Evolutionary conservation across 2,797 vertebrate genomes (phyloP).

Genomic region (Cossypha heuglini): DNA sequence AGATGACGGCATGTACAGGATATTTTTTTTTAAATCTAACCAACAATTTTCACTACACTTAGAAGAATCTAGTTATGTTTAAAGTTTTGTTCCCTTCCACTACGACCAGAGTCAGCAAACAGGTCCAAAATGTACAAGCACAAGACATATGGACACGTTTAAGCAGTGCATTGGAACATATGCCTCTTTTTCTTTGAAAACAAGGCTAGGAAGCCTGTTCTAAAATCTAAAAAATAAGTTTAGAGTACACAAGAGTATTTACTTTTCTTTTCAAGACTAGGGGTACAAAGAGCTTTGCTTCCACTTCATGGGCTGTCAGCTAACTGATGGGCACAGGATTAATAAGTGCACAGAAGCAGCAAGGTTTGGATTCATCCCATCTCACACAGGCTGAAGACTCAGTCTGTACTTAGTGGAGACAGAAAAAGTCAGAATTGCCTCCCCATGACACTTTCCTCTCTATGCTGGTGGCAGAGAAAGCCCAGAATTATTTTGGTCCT

Average conservation of each 20-base stretch:
- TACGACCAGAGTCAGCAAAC: background rate
- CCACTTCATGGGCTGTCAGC: background rate
- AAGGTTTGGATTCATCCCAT: background rate
- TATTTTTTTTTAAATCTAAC: background rate
- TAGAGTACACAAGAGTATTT: background rate
- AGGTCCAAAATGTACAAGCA: background rate
- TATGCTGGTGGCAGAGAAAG: background rate
- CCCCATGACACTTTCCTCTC: background rate
- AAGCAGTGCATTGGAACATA: background rate
- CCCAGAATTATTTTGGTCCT: background rate
- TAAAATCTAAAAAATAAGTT: background rate
- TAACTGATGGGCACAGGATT: background rate
- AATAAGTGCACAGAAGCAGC: background rate
- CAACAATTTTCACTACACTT: background rate
- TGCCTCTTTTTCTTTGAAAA: background rate
- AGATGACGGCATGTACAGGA: background rate
- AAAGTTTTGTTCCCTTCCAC: background rate
- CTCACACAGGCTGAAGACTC: background rate
- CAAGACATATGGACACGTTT: background rate
- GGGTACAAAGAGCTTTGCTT: background rate
- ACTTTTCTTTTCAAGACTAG: background rate
- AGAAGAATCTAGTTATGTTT: background rate
- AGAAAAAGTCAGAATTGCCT: background rate
- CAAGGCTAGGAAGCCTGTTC: background rate
- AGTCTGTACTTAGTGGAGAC: background rate